phyloP scores from a whole-genome alignment of 2,113 vertebrate species.

The Orthonyx spaldingii region DNA sequence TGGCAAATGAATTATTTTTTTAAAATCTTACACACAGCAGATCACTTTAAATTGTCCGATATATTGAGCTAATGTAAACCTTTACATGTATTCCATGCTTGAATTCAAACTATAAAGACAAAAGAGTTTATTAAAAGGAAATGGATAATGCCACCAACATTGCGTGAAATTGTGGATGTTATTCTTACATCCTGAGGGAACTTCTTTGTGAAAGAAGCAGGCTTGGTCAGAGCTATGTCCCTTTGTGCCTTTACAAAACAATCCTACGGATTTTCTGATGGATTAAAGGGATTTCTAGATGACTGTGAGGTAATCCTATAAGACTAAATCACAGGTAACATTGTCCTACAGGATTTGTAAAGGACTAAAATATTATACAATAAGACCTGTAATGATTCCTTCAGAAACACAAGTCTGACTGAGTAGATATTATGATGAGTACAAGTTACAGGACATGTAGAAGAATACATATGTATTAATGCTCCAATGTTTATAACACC shows the following conservation, averaged over 20 bases:
- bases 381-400: not conserved
- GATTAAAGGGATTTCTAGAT: slow-evolving; percentile 47
- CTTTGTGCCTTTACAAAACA: not conserved
- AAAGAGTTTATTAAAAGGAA: not conserved
- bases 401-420: not conserved
- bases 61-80: not conserved
- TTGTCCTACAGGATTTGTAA: slow-evolving; percentile 25
- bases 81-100: not conserved
- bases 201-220: not conserved
- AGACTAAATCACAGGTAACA: slow-evolving; percentile 18
- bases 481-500: not conserved
- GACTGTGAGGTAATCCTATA: slow-evolving; percentile 41
- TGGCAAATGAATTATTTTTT: not conserved
- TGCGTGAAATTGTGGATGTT: not conserved
- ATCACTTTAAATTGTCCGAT: not conserved
- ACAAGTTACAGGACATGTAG: not conserved
- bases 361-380: not conserved
- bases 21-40: not conserved
- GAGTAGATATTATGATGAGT: not conserved
- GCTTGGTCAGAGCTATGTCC: not conserved
- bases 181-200: not conserved
- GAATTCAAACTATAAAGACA: not conserved
- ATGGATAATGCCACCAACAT: not conserved
- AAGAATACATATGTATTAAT: not conserved
- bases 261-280: slow-evolving; percentile 28